These are phyloP conservation scores for Sicus ferrugineus DNA, from an alignment of 2,888 invertebrate species.

Conservation along the genomic window DNA sequence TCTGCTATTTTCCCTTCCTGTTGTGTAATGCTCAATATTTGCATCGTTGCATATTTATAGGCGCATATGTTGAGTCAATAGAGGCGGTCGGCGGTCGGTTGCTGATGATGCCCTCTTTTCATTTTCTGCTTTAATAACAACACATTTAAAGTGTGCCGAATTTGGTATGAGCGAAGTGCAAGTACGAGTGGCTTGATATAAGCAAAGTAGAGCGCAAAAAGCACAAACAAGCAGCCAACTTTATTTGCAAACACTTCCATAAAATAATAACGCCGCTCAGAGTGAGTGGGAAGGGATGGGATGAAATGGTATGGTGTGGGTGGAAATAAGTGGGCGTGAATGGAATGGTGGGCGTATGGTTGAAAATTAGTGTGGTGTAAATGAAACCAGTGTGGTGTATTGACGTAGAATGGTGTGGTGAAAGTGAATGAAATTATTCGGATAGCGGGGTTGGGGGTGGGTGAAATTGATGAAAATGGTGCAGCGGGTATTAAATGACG, in stretches of 20 bases:
- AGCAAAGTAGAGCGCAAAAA: constrained; percentile 17
- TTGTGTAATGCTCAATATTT: constrained; percentile 12
- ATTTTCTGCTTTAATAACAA: not conserved
- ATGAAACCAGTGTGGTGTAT: no score
- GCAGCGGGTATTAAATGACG: no score
- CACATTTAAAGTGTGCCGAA: not conserved
- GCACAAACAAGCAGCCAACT: not conserved
- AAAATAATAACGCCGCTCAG: not conserved
- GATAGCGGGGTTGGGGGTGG: no score
- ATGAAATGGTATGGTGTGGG: no score
- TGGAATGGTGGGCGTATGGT: no score
- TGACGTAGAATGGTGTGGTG: no score
- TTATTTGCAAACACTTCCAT: not conserved
- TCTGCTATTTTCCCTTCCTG: not conserved
- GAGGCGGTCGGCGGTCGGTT: not conserved
- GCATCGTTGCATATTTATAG: constrained; percentile 25
- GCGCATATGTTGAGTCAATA: constrained; percentile 9
- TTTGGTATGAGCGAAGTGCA: not conserved
- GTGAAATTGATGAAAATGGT: no score
- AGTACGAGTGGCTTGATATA: not conserved
- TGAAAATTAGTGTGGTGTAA: no score
- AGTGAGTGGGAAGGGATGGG: not conserved
- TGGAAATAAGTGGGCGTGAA: no score
- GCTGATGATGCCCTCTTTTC: constrained; percentile 18
- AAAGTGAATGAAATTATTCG: no score